Conservation (phyloP, 2,113 vertebrate species). For the Anseranas semipalmata region DNA sequence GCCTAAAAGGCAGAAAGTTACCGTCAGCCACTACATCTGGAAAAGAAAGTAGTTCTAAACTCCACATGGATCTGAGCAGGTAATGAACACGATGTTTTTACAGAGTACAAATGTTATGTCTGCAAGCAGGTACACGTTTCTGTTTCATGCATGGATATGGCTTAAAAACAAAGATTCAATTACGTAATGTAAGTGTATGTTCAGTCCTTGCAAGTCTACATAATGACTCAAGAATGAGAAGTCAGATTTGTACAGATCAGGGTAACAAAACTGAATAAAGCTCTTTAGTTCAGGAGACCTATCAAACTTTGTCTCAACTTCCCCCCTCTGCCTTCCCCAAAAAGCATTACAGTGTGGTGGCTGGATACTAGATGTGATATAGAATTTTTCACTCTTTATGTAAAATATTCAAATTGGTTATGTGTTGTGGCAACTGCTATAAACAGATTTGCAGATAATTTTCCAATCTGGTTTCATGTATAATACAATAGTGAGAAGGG, state of each 20-base stretch:
- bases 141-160: not conserved
- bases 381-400: not conserved
- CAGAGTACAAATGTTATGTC: not conserved
- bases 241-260: not conserved
- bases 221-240: not conserved
- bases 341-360: not conserved
- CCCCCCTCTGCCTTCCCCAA: not conserved
- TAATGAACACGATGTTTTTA: not conserved
- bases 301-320: not conserved
- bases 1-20: not conserved
- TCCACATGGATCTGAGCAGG: not conserved
- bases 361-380: not conserved
- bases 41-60: not conserved
- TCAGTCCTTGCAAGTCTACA: not conserved
- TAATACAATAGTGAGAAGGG: not conserved
- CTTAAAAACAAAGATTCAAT: not conserved
- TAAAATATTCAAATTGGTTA: not conserved
- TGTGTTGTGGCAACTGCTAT: not conserved
- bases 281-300: not conserved
- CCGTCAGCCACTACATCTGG: not conserved
- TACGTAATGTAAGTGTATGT: not conserved
- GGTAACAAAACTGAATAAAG: not conserved
- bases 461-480: not conserved
- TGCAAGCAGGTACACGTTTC: not conserved
- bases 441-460: not conserved